A percentile compares a stretch with the other conserved stretches of the same genome.
Conservation (phyloP, 2,797 vertebrate genomes). For the Myripristis jacobus region DNA sequence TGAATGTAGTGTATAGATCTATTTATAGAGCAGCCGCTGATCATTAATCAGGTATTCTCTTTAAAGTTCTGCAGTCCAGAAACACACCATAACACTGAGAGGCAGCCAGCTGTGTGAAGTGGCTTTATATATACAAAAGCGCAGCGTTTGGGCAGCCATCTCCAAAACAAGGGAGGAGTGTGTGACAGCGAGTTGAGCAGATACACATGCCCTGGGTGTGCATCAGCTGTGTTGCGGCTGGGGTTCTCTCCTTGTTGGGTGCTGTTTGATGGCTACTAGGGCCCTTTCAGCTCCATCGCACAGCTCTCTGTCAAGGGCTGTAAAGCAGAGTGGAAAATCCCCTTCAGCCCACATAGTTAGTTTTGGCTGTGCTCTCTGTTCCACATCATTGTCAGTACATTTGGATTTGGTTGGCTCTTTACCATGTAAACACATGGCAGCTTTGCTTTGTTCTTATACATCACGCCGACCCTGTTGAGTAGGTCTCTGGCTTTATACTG, state of each 20-base stretch:
- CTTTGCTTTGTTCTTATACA: slow-evolving; percentile 48
- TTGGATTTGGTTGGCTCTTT: slow-evolving; percentile 61
- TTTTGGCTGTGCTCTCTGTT: slow-evolving; percentile 75
- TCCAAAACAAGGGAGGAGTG: slow-evolving; percentile 78
- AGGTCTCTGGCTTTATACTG: background rate
- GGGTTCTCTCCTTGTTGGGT: slow-evolving; percentile 88
- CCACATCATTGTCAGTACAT: slow-evolving; percentile 74
- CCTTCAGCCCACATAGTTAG: slow-evolving; percentile 73
- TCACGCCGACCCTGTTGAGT: slow-evolving; percentile 12
- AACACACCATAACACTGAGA: slow-evolving; percentile 59
- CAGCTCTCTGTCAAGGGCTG: slow-evolving; percentile 71
- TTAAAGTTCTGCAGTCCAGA: slow-evolving; percentile 62
- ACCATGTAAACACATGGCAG: slow-evolving; percentile 72
- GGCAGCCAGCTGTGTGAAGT: slow-evolving; percentile 66
- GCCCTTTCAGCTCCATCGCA: slow-evolving; percentile 68
- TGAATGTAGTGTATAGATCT: slow-evolving; percentile 47
- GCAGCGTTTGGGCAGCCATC: slow-evolving; percentile 69
- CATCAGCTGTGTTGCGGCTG: slow-evolving; percentile 62
- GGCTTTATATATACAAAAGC: slow-evolving; percentile 71
- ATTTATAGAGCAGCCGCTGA: slow-evolving; percentile 63
- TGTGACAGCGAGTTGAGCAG: slow-evolving; percentile 71
- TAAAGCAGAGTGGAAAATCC: slow-evolving; percentile 83
- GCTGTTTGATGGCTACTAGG: slow-evolving; percentile 72
- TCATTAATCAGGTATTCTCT: slow-evolving; percentile 66
- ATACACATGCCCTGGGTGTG: slow-evolving; percentile 67